Conservation (phyloP, 2,113 vertebrate species). For the Otus sunia region DNA sequence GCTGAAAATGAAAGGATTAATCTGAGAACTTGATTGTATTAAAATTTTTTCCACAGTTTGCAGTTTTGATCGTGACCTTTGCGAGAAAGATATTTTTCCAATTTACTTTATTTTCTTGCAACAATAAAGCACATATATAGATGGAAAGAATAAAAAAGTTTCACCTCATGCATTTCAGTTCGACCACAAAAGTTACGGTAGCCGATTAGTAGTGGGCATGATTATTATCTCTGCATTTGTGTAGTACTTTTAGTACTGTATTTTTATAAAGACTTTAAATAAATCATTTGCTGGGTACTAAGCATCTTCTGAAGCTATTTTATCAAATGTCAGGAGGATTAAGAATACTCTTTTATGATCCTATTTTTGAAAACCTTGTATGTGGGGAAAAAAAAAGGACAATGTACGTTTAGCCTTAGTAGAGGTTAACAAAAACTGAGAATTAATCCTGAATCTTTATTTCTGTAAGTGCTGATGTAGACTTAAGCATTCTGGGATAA, state of each 20-base stretch:
- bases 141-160: neutral
- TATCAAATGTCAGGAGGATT: conserved; percentile 21
- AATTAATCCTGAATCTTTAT: neutral
- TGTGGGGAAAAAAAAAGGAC: neutral
- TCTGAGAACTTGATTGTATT: neutral
- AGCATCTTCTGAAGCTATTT: conserved; percentile 22
- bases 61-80: conserved; percentile 9
- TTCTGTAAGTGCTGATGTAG: neutral
- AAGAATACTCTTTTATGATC: neutral
- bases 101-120: conserved; percentile 38
- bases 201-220: neutral
- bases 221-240: neutral
- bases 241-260: neutral
- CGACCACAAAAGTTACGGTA: neutral
- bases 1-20: conserved; percentile 46
- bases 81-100: neutral
- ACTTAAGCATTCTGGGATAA: neutral
- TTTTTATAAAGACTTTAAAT: conserved; percentile 23
- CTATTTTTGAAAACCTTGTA: neutral
- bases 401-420: neutral
- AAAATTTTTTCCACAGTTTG: neutral
- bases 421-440: neutral
- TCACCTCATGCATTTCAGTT: neutral
- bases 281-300: neutral
- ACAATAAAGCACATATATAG: conserved; percentile 4